Percentiles rank a stretch among this genome's conserved stretches.
Evolutionary conservation across 2,888 invertebrate species (phyloP).

Genomic region (Panorpa germanica): DNA sequence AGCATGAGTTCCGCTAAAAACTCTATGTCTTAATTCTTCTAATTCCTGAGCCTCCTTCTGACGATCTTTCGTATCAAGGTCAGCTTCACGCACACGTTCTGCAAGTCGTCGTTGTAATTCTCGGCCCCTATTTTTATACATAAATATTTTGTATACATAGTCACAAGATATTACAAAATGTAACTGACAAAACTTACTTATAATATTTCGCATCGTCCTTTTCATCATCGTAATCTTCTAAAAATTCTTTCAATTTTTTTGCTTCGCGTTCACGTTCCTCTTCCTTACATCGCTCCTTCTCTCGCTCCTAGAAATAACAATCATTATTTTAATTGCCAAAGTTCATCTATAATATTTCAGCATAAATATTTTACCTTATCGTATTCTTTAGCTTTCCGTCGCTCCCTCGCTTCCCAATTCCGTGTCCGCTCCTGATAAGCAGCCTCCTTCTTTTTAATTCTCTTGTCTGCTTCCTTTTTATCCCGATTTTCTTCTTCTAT

Average conservation of each 20-base stretch:
- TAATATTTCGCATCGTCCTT: constrained; percentile 94
- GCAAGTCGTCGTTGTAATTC: constrained; percentile 79
- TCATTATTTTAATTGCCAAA: constrained; percentile 5
- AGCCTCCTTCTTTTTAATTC: constrained; percentile 85
- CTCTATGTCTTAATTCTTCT: constrained; percentile 59
- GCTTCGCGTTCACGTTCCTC: constrained; percentile 84
- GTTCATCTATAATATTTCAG: constrained; percentile 2
- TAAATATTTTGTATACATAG: constrained; percentile 5
- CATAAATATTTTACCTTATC: constrained; percentile 31
- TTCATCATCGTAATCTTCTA: constrained; percentile 98
- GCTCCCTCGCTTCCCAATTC: constrained; percentile 77
- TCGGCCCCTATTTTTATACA: constrained; percentile 31
- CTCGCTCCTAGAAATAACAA: constrained; percentile 33
- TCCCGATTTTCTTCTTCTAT: constrained; percentile 87
- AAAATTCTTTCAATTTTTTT: constrained; percentile 85
- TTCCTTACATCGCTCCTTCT: constrained; percentile 66
- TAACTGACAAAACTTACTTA: constrained; percentile 35
- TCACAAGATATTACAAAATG: constrained; percentile 5
- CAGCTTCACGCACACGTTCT: constrained; percentile 85
- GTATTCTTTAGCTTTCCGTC: constrained; percentile 78
- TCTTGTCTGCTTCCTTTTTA: constrained; percentile 73
- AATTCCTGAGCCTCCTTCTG: constrained; percentile 78
- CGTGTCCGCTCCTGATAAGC: constrained; percentile 75
- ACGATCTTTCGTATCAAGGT: constrained; percentile 77
- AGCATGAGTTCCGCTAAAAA: constrained; percentile 47